Percentiles rank a stretch among this genome's conserved stretches.
Conservation (phyloP, 2,797 vertebrate genomes). For the Peromyscus melanophrys region DNA sequence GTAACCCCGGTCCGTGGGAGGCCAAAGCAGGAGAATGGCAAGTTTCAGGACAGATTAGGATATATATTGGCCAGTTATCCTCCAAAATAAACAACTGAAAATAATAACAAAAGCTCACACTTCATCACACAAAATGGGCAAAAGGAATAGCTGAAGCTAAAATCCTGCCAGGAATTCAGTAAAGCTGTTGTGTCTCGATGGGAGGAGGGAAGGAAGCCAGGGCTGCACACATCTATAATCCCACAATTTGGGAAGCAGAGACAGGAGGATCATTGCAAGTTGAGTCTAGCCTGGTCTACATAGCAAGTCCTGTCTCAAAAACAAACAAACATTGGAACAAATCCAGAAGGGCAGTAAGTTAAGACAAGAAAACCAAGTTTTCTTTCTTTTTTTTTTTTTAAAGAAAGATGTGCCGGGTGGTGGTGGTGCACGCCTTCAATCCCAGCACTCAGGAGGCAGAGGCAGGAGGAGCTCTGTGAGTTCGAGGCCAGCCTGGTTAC, state of each 20-base stretch:
- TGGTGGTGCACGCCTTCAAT: too few relatives aligned
- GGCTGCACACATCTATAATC: neutral
- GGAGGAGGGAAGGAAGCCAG: neutral
- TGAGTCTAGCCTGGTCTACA: neutral
- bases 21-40: neutral
- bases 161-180: neutral
- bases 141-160: neutral
- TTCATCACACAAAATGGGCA: neutral
- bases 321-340: neutral
- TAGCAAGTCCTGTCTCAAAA: neutral
- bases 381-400: neutral
- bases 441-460: too few relatives aligned
- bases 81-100: neutral
- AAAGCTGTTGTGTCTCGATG: neutral
- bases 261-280: neutral
- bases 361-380: neutral
- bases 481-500: too few relatives aligned
- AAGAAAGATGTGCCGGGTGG: too few relatives aligned
- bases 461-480: too few relatives aligned
- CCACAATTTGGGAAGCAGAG: neutral
- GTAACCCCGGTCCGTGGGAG: too few relatives aligned
- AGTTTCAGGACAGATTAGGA: neutral
- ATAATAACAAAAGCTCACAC: neutral
- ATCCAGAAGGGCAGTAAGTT: neutral
- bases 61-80: neutral